Conservation (phyloP, 2,113 vertebrate genomes). For the Strix uralensis region DNA sequence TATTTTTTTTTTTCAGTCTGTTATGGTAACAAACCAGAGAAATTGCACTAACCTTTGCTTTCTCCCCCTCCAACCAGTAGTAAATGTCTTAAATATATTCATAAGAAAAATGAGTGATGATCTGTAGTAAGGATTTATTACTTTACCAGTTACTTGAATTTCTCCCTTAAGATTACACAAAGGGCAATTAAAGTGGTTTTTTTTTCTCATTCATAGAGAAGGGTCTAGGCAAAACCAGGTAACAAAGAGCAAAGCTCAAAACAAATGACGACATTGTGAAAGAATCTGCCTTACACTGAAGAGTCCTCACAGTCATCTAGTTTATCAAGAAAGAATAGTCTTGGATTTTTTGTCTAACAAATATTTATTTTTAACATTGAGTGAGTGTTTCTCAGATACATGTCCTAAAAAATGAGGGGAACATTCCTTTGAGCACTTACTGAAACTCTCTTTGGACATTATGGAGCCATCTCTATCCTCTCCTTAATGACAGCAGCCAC, state of each 20-base stretch:
- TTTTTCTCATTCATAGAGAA: background rate
- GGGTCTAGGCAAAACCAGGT: background rate
- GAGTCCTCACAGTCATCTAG: background rate
- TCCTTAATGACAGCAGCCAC: background rate
- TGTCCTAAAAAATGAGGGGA: constrained; percentile 16
- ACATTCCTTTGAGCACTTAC: background rate
- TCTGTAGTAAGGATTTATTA: constrained; percentile 38
- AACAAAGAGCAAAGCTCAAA: background rate
- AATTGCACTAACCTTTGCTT: background rate
- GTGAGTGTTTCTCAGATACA: constrained; percentile 11
- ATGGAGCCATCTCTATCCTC: background rate
- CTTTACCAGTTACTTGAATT: constrained; percentile 36
- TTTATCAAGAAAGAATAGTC: constrained; percentile 1
- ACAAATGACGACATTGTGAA: background rate
- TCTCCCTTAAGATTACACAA: constrained; percentile 1
- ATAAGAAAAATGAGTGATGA: constrained; percentile 40
- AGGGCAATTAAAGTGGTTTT: background rate
- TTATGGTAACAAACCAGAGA: constrained; percentile 4
- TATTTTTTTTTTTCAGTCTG: background rate
- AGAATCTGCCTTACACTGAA: constrained; percentile 19
- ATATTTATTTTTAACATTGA: constrained; percentile 36
- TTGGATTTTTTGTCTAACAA: constrained; percentile 51
- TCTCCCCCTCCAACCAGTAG: background rate
- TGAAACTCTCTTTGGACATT: background rate
- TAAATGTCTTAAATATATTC: background rate